Evolutionary conservation across 2,113 vertebrate genomes (phyloP).

Genomic region (Macquaria australasica): DNA sequence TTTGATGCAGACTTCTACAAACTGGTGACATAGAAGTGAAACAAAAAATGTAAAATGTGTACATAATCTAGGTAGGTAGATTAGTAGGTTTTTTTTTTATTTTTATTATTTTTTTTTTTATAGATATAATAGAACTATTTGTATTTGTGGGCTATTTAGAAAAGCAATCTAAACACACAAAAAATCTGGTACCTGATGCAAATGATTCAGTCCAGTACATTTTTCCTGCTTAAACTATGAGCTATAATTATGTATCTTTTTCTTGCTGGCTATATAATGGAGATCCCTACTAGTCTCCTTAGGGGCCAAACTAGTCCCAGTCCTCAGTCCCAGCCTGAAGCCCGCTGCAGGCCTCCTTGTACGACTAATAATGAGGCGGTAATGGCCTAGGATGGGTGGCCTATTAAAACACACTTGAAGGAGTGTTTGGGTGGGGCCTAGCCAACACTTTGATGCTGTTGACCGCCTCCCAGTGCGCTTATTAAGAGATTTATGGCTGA

Average conservation of each 20-base stretch:
- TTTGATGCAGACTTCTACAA: not conserved
- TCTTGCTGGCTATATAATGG: constrained; percentile 2
- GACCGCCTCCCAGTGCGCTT: constrained; percentile 49
- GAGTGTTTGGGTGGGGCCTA: constrained; percentile 38
- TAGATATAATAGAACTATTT: not conserved
- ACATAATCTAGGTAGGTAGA: too few species aligned
- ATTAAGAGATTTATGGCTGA: constrained; percentile 68
- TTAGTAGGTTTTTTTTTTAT: too few species aligned
- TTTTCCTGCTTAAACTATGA: not conserved
- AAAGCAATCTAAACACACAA: not conserved
- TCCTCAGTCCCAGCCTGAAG: constrained; percentile 3
- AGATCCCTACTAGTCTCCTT: constrained; percentile 8
- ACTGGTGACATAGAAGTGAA: not conserved
- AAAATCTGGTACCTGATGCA: not conserved
- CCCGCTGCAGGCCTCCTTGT: constrained; percentile 15
- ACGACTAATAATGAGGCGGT: constrained; percentile 58
- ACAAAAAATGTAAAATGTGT: not conserved
- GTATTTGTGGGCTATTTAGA: not conserved
- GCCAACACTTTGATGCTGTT: constrained; percentile 56
- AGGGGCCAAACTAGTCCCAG: constrained; percentile 4
- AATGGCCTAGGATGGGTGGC: constrained; percentile 64
- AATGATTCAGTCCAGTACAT: not conserved
- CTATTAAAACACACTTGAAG: constrained; percentile 61
- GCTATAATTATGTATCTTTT: constrained; percentile 6
- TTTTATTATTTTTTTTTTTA: too few species aligned